phyloP scores from a whole-genome alignment of 2,888 invertebrate genomes.

The Gastracanthus pulcherrimus region DNA sequence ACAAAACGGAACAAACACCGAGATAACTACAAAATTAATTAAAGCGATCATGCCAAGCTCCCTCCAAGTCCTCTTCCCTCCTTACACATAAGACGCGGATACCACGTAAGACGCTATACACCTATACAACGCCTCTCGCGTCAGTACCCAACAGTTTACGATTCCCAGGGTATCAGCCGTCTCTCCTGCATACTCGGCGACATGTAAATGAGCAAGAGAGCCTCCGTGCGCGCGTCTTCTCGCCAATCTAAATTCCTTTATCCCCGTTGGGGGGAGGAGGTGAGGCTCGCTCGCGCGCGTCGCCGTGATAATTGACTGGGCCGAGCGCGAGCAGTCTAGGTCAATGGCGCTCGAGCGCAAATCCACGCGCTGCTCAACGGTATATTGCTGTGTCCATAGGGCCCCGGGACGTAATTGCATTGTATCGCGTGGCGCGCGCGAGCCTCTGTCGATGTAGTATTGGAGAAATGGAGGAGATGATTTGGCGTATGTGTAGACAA shows the following conservation, averaged over 20 bases:
- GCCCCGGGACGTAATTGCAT: not conserved
- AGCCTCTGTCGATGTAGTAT: not conserved
- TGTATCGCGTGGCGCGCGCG: not conserved
- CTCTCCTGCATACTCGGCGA: slow-evolving; percentile 17
- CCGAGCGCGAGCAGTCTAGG: slow-evolving; percentile 8
- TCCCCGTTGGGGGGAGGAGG: too few species aligned
- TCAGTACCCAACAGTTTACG: too few species aligned
- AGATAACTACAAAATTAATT: not conserved
- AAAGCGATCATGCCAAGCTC: not conserved
- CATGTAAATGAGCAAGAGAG: slow-evolving; percentile 31
- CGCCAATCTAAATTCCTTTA: slow-evolving; percentile 39
- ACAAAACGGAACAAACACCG: too few species aligned
- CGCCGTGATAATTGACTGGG: slow-evolving; percentile 34
- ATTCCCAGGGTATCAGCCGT: slow-evolving; percentile 23
- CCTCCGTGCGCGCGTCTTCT: not conserved
- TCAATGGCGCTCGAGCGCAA: slow-evolving; percentile 11
- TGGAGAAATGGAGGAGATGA: not conserved
- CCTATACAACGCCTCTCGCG: not conserved
- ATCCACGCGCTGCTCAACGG: not conserved
- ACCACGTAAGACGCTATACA: too few species aligned
- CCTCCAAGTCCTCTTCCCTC: too few species aligned
- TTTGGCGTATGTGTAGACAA: not conserved
- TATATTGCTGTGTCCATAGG: not conserved
- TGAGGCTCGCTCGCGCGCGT: too few species aligned
- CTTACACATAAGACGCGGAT: not conserved